phyloP scores from a whole-genome alignment of 2,888 invertebrate genomes.

The Oasisia sp. region DNA sequence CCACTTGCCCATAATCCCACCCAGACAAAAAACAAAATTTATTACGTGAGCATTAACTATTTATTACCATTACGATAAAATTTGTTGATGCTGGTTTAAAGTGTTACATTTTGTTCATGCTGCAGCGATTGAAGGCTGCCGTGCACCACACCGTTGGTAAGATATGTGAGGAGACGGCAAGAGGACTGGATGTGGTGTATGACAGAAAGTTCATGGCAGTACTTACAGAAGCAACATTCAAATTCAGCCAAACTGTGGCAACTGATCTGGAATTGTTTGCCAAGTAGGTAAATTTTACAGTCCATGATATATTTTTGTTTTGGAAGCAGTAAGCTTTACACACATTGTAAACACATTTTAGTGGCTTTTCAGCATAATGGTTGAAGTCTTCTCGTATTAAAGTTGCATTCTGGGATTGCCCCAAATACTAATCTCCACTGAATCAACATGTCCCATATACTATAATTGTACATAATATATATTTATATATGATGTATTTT shows the following conservation, averaged over 20 bases:
- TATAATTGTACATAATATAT: too few species aligned
- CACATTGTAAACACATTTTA: neutral
- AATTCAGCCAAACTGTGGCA: constrained; percentile 71
- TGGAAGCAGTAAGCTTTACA: neutral
- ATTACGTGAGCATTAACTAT: neutral
- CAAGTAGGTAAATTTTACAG: constrained; percentile 66
- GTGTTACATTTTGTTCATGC: neutral
- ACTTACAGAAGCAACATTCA: constrained; percentile 73
- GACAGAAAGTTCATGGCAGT: constrained; percentile 72
- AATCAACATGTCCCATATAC: too few species aligned
- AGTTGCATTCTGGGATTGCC: neutral
- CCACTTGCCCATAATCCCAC: too few species aligned
- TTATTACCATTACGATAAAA: neutral
- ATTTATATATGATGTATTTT: too few species aligned
- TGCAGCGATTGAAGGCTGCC: constrained; percentile 72
- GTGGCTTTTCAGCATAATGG: neutral
- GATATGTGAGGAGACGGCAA: constrained; percentile 69
- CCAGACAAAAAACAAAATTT: neutral
- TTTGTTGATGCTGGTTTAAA: neutral
- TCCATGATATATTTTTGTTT: neutral
- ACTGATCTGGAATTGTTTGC: constrained; percentile 76
- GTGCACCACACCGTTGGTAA: constrained; percentile 71
- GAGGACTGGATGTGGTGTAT: constrained; percentile 55
- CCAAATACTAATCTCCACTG: too few species aligned
- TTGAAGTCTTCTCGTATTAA: neutral